A percentile compares a stretch with the other conserved stretches of the same genome.
Conservation (phyloP, 2,797 vertebrate species). For the Peromyscus aztecus region DNA sequence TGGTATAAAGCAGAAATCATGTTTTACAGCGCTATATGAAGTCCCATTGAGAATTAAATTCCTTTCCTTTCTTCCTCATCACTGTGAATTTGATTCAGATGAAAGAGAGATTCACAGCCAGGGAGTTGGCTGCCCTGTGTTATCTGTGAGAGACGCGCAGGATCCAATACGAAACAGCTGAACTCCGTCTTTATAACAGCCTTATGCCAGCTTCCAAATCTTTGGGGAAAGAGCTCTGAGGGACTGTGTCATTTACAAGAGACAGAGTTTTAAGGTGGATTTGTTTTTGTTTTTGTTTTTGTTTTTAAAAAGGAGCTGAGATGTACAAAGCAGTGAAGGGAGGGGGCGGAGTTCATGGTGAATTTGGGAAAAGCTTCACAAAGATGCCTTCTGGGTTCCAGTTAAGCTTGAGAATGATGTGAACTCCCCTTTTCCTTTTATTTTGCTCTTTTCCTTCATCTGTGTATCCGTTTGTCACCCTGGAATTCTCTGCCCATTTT, state of each 20-base stretch:
- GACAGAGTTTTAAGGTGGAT: constrained; percentile 51
- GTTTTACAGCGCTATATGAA: constrained; percentile 83
- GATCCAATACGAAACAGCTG: constrained; percentile 62
- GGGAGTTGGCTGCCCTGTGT: constrained; percentile 82
- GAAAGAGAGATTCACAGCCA: constrained; percentile 86
- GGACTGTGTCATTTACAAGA: constrained; percentile 72
- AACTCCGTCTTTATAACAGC: constrained; percentile 53
- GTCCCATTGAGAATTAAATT: constrained; percentile 82
- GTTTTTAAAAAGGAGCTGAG: background rate
- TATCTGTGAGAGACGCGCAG: constrained; percentile 81
- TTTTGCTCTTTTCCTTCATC: constrained; percentile 6
- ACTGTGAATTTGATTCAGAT: constrained; percentile 83
- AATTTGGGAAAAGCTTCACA: background rate
- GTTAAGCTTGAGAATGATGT: background rate
- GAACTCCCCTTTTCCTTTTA: background rate
- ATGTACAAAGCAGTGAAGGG: constrained; percentile 45
- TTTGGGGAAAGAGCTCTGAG: constrained; percentile 56
- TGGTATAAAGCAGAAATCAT: constrained; percentile 86
- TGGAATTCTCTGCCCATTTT: constrained; percentile 52
- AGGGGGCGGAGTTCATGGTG: background rate
- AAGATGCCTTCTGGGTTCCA: constrained; percentile 13
- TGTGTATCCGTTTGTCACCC: background rate
- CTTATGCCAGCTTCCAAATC: constrained; percentile 63
- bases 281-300: background rate
- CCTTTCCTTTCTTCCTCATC: constrained; percentile 81